These are phyloP conservation scores for Cosmia pyralina DNA, from an alignment of 2,888 invertebrate species.

Conservation along the genomic window DNA sequence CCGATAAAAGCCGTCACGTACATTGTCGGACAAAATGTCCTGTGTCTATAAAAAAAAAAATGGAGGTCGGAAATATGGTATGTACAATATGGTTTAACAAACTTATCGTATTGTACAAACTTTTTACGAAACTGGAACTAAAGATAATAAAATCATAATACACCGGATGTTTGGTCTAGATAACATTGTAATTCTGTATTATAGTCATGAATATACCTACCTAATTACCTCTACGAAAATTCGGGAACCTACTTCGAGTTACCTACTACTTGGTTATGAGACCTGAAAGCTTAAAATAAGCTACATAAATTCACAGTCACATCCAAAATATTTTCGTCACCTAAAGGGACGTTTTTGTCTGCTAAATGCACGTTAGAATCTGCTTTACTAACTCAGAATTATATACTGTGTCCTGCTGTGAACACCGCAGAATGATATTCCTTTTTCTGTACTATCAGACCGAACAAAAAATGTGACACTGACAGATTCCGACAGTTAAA, in stretches of 20 bases:
- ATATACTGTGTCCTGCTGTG: background rate
- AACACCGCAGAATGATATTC: background rate
- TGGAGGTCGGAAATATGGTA: background rate
- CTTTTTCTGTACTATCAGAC: background rate
- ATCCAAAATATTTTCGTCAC: background rate
- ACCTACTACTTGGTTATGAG: no score
- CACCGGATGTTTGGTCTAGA: background rate
- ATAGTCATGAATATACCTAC: background rate
- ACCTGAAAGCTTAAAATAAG: no score
- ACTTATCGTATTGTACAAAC: slow-evolving; percentile 11
- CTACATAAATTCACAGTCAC: background rate
- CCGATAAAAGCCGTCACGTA: slow-evolving; percentile 42
- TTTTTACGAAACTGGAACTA: background rate
- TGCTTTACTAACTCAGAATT: background rate
- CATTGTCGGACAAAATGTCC: slow-evolving; percentile 39
- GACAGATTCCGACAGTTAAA: background rate
- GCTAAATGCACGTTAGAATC: background rate
- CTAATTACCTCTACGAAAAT: background rate
- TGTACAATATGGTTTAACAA: slow-evolving; percentile 14
- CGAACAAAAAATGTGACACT: background rate
- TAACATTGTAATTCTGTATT: background rate
- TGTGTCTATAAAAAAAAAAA: slow-evolving; percentile 26
- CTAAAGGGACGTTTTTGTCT: background rate
- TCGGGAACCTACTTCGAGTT: background rate
- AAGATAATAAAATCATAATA: background rate